These are phyloP conservation scores for Xestia xanthographa DNA, from an alignment of 2,888 invertebrate species.

Conservation along the genomic window DNA sequence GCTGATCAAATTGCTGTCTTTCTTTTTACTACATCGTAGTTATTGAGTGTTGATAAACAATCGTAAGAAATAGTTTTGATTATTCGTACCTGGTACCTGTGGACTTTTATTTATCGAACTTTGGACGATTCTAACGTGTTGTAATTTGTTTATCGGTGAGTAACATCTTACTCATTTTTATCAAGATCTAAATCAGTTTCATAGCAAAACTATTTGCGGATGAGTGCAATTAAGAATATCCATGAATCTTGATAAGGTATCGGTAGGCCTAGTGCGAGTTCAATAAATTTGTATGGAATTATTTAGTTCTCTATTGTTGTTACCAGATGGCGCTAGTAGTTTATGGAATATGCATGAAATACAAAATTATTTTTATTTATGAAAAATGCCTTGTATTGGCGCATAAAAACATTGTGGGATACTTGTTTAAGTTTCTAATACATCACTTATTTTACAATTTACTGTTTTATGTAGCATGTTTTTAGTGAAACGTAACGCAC, in stretches of 20 bases:
- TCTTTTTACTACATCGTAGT: conserved; percentile 15
- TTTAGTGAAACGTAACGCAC: too few species aligned
- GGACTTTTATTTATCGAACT: background rate
- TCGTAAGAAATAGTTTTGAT: conserved; percentile 6
- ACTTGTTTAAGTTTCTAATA: too few species aligned
- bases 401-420: too few species aligned
- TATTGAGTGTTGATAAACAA: background rate
- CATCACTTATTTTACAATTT: too few species aligned
- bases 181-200: conserved; percentile 3
- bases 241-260: background rate
- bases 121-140: background rate
- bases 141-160: conserved; percentile 1
- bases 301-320: background rate
- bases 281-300: background rate
- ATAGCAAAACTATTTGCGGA: background rate
- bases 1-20: conserved; percentile 46
- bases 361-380: too few species aligned
- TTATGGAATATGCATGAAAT: too few species aligned
- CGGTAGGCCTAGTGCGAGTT: background rate
- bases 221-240: background rate
- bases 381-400: too few species aligned
- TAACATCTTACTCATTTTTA: background rate
- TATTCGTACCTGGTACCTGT: conserved; percentile 9
- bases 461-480: too few species aligned
- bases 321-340: background rate